Percentiles rank a stretch among this genome's conserved stretches.
Conservation (phyloP, 1,140 invertebrate species). For the Thaumetopoea pityocampa region DNA sequence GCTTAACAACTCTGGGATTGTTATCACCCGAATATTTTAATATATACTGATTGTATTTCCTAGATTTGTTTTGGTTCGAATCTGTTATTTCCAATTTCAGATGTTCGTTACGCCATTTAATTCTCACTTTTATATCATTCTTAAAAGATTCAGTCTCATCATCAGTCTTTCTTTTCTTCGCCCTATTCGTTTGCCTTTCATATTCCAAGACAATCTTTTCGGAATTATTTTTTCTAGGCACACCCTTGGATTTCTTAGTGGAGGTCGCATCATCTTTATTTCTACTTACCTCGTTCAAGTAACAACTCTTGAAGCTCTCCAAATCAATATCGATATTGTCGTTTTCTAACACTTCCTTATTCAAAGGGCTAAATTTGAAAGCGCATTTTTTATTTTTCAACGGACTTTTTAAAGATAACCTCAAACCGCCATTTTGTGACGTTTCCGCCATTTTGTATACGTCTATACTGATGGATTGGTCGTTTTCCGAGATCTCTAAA, state of each 20-base stretch:
- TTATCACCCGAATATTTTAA: slow-evolving; percentile 26
- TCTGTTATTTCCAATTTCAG: slow-evolving; percentile 34
- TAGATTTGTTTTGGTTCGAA: slow-evolving; percentile 12
- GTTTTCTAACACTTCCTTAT: slow-evolving; percentile 30
- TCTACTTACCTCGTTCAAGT: slow-evolving; percentile 41
- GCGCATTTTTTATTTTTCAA: slow-evolving; percentile 27
- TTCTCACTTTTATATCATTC: slow-evolving; percentile 41
- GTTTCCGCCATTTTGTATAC: slow-evolving; percentile 27
- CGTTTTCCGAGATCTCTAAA: slow-evolving; percentile 46
- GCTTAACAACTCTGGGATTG: slow-evolving; percentile 19
- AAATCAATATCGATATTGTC: slow-evolving; percentile 40
- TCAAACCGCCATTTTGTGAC: slow-evolving; percentile 6
- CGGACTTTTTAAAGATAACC: slow-evolving; percentile 16
- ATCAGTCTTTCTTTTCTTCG: slow-evolving; percentile 11
- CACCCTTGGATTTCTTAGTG: not conserved
- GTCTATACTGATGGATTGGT: slow-evolving; percentile 39
- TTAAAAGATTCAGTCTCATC: slow-evolving; percentile 30
- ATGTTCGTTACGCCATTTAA: slow-evolving; percentile 31
- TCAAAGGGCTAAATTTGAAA: slow-evolving; percentile 40
- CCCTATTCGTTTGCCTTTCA: slow-evolving; percentile 7
- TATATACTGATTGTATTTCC: slow-evolving; percentile 41
- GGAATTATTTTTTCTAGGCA: not conserved
- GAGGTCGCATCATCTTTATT: slow-evolving; percentile 13
- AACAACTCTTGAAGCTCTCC: slow-evolving; percentile 51
- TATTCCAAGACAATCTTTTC: slow-evolving; percentile 4